Base-by-base conservation (phyloP, 2,888 invertebrate species). In the Choreutis nemorana region DNA sequence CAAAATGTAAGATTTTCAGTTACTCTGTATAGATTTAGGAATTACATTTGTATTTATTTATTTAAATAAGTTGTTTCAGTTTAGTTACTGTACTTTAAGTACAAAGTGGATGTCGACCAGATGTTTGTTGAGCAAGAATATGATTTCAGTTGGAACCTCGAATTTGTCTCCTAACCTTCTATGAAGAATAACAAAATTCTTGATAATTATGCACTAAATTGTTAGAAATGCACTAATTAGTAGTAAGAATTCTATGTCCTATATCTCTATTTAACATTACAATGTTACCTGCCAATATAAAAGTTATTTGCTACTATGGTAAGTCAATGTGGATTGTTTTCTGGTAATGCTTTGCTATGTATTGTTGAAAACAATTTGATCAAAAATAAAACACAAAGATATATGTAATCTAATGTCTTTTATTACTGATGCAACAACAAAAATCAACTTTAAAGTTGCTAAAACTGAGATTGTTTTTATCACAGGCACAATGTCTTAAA, bases 21-120 rank as follows among this genome's bases (percentile, higher is more conserved):
- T 55, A 52, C 46, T 55, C 44, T 70, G 54, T 71, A 61, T 67
- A 70, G 62, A 55, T 50, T 54, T 56, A 58, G 63, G 61, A 50
- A 63, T 62, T 65, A 60, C 58, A 63, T 57, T 46, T 41, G 50
- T 59, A 55, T 58, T 71, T 70, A 72, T 71, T 71, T 65, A 71
- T 66, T 48, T 34, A 36, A 36, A 35, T 37, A 47, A 45, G 53
- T 62, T 65, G 48, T 28, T 31, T 15, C 15, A 14, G 26, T 26
- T 15, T n/a, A n/a, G n/a, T n/a, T n/a, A n/a, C n/a, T n/a, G n/a
- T n/a, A n/a, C n/a, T n/a, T n/a, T n/a, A n/a, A n/a, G n/a, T n/a
- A n/a, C n/a, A n/a, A n/a, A n/a, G n/a, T n/a, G n/a, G n/a, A n/a
- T n/a, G n/a, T n/a, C n/a, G n/a, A n/a, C n/a, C n/a, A n/a, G n/a